Conservation (phyloP, 2,113 vertebrate species). For the Prunella fulvescens region DNA sequence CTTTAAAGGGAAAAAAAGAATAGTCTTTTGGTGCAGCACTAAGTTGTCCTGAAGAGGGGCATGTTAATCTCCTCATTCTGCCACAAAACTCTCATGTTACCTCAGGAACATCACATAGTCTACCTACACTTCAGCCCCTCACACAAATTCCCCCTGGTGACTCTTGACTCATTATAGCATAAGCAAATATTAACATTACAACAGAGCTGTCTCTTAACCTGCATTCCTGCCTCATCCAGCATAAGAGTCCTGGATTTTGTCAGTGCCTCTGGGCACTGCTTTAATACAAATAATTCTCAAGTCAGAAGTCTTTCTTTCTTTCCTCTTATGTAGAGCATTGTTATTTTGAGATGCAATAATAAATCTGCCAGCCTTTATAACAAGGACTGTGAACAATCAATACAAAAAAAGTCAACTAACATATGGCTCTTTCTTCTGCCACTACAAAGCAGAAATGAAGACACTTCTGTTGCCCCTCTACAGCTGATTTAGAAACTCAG, state of each 20-base stretch:
- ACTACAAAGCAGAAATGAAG: conserved; percentile 34
- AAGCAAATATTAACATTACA: conserved; percentile 40
- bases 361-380: conserved; percentile 15
- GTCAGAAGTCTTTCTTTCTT: neutral
- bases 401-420: neutral
- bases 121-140: neutral
- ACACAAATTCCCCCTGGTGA: neutral
- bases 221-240: conserved; percentile 26
- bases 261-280: neutral
- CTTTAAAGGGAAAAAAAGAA: conserved; percentile 21
- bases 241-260: conserved; percentile 23
- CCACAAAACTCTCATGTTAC: neutral
- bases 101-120: neutral
- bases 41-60: neutral
- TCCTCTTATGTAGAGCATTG: neutral
- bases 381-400: conserved; percentile 8
- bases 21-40: neutral
- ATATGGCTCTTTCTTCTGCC: conserved; percentile 12
- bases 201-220: conserved; percentile 31
- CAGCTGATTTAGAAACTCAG: neutral
- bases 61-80: neutral
- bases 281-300: conserved; percentile 24
- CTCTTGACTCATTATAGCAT: neutral
- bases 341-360: neutral
- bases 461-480: neutral